Base-by-base conservation (phyloP, 2,113 vertebrate genomes). In the Tragulus kanchil region DNA sequence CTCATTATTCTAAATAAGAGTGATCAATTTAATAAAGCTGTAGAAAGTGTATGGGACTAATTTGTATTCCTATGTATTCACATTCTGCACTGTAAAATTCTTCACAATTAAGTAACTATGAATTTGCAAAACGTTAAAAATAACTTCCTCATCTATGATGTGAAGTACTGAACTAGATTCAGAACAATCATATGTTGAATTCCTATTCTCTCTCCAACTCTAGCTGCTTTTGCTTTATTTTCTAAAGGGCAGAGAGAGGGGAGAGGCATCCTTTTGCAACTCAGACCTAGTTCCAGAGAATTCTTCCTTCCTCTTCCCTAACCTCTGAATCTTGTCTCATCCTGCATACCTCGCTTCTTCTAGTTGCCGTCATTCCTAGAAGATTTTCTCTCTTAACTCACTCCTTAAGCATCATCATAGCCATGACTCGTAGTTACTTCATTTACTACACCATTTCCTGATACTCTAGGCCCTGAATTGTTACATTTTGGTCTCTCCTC, bases 1-100 rank as follows among this genome's bases (percentile, higher is more conserved):
- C 92, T 85, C n/a, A 85, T 81, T 69, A n/a, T 82, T 92, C n/a
- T 92, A 92, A 83, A 81, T 81, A 54, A 54, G 52, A 88, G 56
- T 36, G 50, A 56, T 75, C 23, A 25, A 84, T 91, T 91, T 85
- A 85, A 71, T 90, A 83, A 95, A 58, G 31, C 25, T n/a, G 16
- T 52, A 73, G 26, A 36, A 26, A 67, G n/a, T 23, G 10, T 50
- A 69, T 8, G 8, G n/a, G 15, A 15, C 45, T 78, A 42, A 69
- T 91, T 17, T 77, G 16, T 65, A 86, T 61, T 69, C 28, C 77
- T 79, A 62, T 69, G n/a, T 79, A 79, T 56, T 88, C 58, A 88
- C 62, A 73, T 73, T 79, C 31, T 71, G 4, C 15, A 82, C 8
- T 79, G 23, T 17, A 71, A 71, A 78, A 71, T 71, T 95, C 15